phyloP scores from a whole-genome alignment of 2,888 invertebrate species.

The Pterobdella sp. region DNA sequence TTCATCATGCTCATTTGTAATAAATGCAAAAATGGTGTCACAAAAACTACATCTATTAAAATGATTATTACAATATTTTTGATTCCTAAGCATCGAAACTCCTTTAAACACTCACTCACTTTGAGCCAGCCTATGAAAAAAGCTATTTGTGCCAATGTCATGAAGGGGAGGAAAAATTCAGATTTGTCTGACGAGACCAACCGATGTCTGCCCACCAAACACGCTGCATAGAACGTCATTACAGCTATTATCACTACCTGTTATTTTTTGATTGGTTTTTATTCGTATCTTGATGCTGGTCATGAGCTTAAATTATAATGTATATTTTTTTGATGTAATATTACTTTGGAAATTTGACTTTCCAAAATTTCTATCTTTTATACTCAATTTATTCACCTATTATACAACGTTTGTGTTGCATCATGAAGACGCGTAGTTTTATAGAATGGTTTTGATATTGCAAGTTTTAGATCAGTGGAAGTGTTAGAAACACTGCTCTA shows the following conservation, averaged over 20 bases:
- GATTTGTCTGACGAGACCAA: conserved; percentile 14
- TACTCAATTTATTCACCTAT: too few relatives aligned
- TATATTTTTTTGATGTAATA: not conserved
- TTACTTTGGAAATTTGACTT: not conserved
- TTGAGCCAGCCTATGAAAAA: conserved; percentile 31
- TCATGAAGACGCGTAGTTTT: too few relatives aligned
- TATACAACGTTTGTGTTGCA: too few relatives aligned
- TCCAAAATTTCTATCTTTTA: not conserved
- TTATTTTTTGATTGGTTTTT: too few relatives aligned
- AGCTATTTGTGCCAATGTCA: conserved; percentile 24
- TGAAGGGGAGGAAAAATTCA: conserved; percentile 21
- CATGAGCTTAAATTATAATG: not conserved
- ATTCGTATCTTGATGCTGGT: too few relatives aligned
- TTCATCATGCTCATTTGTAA: too few relatives aligned
- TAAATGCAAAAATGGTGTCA: too few relatives aligned
- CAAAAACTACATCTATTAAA: too few relatives aligned
- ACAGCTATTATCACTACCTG: conserved; percentile 29
- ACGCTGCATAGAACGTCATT: conserved; percentile 7
- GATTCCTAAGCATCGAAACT: not conserved
- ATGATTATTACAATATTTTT: too few relatives aligned
- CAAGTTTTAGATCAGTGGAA: too few relatives aligned
- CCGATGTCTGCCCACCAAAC: conserved; percentile 22
- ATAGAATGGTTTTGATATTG: too few relatives aligned
- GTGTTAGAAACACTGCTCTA: too few relatives aligned
- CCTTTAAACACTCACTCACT: conserved; percentile 8